phyloP scores from a whole-genome alignment of 92 coral and sea anemone species.

The Porites evermanni region DNA sequence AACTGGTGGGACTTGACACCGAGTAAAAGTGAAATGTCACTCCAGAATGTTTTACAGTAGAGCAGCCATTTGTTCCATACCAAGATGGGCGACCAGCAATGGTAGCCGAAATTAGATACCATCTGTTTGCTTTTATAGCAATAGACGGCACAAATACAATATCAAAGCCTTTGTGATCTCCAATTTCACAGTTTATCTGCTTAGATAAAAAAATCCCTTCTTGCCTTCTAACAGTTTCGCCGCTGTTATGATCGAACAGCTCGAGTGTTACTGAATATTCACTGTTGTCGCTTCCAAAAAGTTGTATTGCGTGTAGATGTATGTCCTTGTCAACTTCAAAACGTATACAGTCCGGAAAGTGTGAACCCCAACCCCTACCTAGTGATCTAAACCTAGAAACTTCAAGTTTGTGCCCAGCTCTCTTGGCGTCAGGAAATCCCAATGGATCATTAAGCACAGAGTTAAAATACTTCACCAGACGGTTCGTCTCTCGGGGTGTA shows the following conservation, averaged over 20 bases:
- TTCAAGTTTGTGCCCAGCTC: too few species aligned
- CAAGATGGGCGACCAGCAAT: background rate
- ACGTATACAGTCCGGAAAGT: too few species aligned
- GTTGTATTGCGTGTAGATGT: too few species aligned
- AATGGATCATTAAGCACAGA: background rate
- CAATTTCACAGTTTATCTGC: background rate
- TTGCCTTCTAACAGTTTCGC: background rate
- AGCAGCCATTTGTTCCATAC: background rate
- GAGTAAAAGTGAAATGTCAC: background rate
- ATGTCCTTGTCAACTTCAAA: too few species aligned
- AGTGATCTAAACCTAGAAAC: too few species aligned
- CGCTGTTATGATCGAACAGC: too few species aligned
- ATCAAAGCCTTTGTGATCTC: background rate
- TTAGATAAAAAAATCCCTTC: background rate
- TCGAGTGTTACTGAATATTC: too few species aligned
- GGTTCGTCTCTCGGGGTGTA: background rate
- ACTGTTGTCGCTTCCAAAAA: too few species aligned
- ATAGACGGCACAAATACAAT: background rate
- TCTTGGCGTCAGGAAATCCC: too few species aligned
- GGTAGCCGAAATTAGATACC: background rate
- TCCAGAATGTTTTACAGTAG: background rate
- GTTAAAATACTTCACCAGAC: background rate
- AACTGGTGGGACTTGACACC: background rate
- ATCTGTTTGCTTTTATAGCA: background rate
- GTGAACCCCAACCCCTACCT: too few species aligned